Conservation (phyloP, 2,113 vertebrate species). For the Notarius quadriscutis region DNA sequence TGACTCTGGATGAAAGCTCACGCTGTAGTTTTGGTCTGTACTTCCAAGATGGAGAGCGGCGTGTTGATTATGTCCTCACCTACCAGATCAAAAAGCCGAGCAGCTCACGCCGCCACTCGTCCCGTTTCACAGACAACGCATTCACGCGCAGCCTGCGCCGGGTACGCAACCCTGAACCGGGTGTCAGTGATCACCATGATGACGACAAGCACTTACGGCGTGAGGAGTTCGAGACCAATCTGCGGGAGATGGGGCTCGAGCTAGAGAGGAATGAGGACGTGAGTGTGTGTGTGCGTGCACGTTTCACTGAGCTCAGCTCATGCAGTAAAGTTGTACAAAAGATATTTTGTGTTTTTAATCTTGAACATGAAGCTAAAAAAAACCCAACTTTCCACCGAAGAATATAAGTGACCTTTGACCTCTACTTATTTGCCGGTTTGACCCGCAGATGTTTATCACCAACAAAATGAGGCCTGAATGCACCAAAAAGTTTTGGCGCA, state of each 20-base stretch:
- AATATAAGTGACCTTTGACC: constrained; percentile 18
- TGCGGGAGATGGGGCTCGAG: constrained; percentile 89
- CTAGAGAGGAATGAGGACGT: constrained; percentile 92
- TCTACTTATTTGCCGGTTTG: neutral
- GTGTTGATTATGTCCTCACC: constrained; percentile 90
- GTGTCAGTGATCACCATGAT: constrained; percentile 77
- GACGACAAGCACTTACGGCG: constrained; percentile 84
- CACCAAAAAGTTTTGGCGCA: neutral
- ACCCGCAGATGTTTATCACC: neutral
- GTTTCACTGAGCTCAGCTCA: neutral
- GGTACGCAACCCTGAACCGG: constrained; percentile 60
- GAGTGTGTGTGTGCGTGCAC: constrained; percentile 52
- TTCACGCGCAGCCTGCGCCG: constrained; percentile 64
- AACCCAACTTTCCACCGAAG: neutral
- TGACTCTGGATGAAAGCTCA: constrained; percentile 82
- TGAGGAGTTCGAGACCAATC: constrained; percentile 89
- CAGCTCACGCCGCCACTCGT: constrained; percentile 61
- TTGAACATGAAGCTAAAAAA: neutral
- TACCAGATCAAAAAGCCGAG: constrained; percentile 86
- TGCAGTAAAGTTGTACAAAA: neutral
- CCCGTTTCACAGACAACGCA: constrained; percentile 69
- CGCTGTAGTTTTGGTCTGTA: constrained; percentile 85
- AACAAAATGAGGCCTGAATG: neutral
- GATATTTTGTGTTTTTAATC: neutral
- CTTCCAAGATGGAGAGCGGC: constrained; percentile 89